Evolutionary conservation across 2,797 vertebrate genomes (phyloP).

Genomic region (Capromys pilorides): DNA sequence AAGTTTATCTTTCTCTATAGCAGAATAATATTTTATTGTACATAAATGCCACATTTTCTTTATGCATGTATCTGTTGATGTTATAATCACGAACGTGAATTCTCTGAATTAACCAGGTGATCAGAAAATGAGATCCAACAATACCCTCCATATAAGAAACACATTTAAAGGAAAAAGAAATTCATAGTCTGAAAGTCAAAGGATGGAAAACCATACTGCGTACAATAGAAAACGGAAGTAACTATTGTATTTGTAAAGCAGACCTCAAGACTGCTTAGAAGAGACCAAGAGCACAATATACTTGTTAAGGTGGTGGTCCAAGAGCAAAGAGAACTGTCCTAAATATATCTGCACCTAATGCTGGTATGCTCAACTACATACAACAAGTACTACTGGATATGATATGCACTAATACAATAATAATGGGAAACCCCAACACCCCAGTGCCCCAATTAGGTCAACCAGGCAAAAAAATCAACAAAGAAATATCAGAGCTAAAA

Average conservation of each 20-base stretch:
- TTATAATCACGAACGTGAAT: background rate
- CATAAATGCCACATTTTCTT: background rate
- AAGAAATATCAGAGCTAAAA: background rate
- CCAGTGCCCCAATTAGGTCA: background rate
- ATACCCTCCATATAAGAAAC: background rate
- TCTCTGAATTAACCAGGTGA: background rate
- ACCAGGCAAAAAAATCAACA: background rate
- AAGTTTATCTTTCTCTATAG: background rate
- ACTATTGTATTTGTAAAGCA: background rate
- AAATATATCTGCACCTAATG: background rate
- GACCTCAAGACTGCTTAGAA: background rate
- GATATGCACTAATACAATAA: background rate
- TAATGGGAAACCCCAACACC: background rate
- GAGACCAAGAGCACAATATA: background rate
- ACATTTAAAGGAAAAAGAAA: background rate
- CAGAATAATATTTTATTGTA: background rate
- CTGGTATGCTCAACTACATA: background rate
- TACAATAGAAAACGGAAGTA: background rate
- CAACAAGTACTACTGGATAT: background rate
- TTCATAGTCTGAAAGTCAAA: background rate
- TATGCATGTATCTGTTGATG: background rate
- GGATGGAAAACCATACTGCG: background rate
- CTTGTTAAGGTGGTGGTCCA: background rate
- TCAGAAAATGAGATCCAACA: background rate
- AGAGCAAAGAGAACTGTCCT: background rate